phyloP scores from a whole-genome alignment of 2,797 vertebrate species.

The Vultur gryphus region DNA sequence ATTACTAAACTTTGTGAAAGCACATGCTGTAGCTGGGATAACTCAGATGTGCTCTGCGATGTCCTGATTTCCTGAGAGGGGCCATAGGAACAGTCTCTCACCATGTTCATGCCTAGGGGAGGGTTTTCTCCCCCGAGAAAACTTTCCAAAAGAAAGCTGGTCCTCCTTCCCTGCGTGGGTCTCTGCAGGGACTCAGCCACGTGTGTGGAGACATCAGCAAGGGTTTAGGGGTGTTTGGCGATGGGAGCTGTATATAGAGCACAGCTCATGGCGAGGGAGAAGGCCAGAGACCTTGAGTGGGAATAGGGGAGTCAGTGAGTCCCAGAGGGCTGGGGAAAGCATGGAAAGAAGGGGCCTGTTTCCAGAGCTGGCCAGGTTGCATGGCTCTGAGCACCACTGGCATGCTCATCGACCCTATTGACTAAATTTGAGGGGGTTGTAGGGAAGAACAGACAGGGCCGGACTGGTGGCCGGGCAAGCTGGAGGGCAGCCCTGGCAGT shows the following conservation, averaged over 20 bases:
- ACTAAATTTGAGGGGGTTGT: background rate
- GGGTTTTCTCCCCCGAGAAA: background rate
- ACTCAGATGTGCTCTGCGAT: background rate
- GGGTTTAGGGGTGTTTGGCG: background rate
- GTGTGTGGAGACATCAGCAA: background rate
- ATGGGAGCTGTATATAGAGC: accelerated
- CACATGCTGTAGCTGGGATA: too few relatives aligned
- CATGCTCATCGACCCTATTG: accelerated
- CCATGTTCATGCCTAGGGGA: accelerated
- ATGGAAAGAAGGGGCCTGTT: accelerated
- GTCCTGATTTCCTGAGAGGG: too few relatives aligned
- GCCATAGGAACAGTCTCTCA: background rate
- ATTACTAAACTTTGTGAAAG: accelerated
- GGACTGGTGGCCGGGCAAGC: accelerated
- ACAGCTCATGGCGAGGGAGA: background rate
- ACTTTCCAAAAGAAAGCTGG: background rate
- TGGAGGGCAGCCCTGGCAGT: background rate
- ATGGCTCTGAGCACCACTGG: accelerated
- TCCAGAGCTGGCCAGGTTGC: background rate
- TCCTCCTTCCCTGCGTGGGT: background rate
- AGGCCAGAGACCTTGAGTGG: background rate
- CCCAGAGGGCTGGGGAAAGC: background rate
- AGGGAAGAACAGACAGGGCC: background rate
- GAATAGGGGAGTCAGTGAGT: accelerated
- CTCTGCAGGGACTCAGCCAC: too few relatives aligned